These are phyloP conservation scores for Cyphomyrus plagiostoma DNA, from an alignment of 2,113 vertebrate species.

Conservation along the genomic window DNA sequence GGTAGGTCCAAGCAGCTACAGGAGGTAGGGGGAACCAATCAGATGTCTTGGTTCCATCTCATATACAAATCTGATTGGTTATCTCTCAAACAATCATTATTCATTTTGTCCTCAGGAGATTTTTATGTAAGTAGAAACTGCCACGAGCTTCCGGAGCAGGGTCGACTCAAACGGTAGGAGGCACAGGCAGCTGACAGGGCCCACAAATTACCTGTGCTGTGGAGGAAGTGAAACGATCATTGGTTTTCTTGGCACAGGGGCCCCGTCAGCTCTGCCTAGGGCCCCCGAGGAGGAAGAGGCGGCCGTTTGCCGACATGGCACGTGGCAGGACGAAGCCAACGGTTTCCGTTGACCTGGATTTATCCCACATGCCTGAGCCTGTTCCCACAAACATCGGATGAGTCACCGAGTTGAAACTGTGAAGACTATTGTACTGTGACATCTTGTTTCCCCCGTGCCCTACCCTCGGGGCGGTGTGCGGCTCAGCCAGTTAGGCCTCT, in stretches of 20 bases:
- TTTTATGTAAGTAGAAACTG: too few species aligned
- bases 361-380: background rate
- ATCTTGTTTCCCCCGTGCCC: background rate
- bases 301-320: background rate
- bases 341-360: background rate
- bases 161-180: background rate
- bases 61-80: too few species aligned
- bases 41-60: too few species aligned
- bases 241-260: background rate
- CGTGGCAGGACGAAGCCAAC: background rate
- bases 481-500: background rate
- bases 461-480: background rate
- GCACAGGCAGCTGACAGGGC: background rate
- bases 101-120: too few species aligned
- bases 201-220: background rate
- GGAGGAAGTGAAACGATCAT: background rate
- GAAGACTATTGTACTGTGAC: background rate
- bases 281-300: background rate
- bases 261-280: background rate
- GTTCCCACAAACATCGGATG: background rate
- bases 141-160: background rate
- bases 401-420: background rate
- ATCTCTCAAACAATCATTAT: too few species aligned
- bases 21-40: too few species aligned
- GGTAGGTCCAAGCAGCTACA: too few species aligned